Conservation (phyloP, 1,140 invertebrate genomes). For the Ips typographus region DNA sequence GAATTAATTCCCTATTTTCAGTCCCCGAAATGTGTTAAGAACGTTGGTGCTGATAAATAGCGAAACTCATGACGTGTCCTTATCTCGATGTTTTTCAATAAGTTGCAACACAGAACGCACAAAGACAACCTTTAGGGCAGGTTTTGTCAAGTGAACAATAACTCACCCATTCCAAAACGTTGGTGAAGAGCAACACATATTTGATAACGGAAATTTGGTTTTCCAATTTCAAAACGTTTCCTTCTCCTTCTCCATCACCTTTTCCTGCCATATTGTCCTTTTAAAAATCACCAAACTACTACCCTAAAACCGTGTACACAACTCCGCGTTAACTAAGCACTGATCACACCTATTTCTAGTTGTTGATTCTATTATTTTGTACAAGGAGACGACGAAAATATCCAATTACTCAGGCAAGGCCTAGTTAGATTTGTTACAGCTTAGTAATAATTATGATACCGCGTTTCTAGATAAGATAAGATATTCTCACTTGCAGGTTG, state of each 20-base stretch:
- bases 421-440: too few species aligned
- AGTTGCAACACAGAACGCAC: too few species aligned
- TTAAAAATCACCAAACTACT: conserved; percentile 17
- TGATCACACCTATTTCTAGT: conserved; percentile 29
- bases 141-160: conserved; percentile 1
- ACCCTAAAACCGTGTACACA: conserved; percentile 8
- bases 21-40: too few species aligned
- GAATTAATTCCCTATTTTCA: too few species aligned
- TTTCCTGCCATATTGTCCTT: conserved; percentile 45
- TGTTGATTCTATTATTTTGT: too few species aligned
- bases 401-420: background rate
- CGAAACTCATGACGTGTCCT: too few species aligned
- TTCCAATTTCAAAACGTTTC: conserved; percentile 44
- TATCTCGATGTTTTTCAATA: too few species aligned
- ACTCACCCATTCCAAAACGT: conserved; percentile 50
- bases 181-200: conserved; percentile 48
- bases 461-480: too few species aligned
- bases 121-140: background rate
- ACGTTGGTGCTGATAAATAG: too few species aligned
- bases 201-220: conserved; percentile 49
- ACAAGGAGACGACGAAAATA: background rate
- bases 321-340: conserved; percentile 11
- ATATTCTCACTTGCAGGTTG: too few species aligned
- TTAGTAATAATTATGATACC: too few species aligned
- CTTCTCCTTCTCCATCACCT: conserved; percentile 47